phyloP scores from a whole-genome alignment of 2,113 vertebrate genomes.

The human (Homo sapiens) region DNA sequence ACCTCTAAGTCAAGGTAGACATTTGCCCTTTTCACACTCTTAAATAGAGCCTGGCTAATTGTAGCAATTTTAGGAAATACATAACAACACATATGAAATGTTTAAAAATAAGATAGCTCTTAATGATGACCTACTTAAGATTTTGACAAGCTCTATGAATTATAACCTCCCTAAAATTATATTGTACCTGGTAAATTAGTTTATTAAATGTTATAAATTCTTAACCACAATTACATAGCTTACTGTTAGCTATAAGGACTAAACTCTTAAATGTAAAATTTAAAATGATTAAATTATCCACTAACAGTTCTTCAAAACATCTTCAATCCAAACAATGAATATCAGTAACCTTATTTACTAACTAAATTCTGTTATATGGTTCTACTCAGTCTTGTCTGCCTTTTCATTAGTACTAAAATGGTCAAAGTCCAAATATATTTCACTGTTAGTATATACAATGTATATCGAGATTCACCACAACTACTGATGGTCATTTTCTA shows the following conservation, averaged over 20 bases:
- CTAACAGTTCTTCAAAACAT: neutral
- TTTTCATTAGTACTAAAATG: neutral
- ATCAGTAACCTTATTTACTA: neutral
- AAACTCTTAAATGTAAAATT: slow-evolving; percentile 5
- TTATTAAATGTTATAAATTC: neutral
- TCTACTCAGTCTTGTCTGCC: neutral
- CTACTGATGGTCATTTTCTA: neutral
- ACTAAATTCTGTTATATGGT: neutral
- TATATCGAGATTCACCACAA: neutral
- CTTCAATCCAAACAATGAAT: neutral
- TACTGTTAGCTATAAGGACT: neutral
- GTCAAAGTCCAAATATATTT: neutral
- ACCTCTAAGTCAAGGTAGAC: neutral
- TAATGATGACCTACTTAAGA: neutral
- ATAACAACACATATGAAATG: neutral
- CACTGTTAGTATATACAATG: neutral
- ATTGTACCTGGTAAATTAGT: neutral
- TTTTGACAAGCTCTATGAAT: neutral
- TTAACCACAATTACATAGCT: neutral
- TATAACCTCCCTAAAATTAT: neutral
- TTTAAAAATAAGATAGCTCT: slow-evolving; percentile 20
- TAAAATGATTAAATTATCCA: neutral
- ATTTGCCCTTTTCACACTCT: neutral
- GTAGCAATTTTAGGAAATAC: neutral
- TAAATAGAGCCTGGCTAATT: neutral